Conservation (phyloP, 2,888 invertebrate genomes). For the Sycophila texana region DNA sequence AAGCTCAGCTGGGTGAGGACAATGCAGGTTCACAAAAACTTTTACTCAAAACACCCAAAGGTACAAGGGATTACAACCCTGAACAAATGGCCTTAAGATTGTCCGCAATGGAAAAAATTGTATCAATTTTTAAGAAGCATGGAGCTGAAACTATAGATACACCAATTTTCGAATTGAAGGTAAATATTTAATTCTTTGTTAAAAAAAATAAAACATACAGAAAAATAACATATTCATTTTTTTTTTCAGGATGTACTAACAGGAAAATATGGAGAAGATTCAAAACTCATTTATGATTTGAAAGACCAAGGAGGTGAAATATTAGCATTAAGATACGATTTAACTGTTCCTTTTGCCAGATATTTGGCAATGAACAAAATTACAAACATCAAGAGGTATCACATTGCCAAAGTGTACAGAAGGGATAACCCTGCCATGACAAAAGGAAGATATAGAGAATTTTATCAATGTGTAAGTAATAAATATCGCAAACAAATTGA, state of each 20-base stretch:
- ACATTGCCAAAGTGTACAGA: conserved; percentile 98
- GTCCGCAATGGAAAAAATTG: conserved; percentile 89
- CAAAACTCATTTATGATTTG: conserved; percentile 98
- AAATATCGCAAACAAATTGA: conserved; percentile 6
- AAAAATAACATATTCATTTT: background rate
- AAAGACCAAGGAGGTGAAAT: conserved; percentile 99
- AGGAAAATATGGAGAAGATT: conserved; percentile 99
- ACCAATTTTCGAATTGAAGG: conserved; percentile 97
- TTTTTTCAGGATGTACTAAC: conserved; percentile 89
- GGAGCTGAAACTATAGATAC: conserved; percentile 99
- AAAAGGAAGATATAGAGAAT: conserved; percentile 96
- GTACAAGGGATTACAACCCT: conserved; percentile 96
- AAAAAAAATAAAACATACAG: background rate
- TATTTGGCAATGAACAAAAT: conserved; percentile 99
- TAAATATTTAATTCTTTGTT: conserved; percentile 69
- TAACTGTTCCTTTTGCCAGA: conserved; percentile 98
- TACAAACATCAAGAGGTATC: conserved; percentile 94
- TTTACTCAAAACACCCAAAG: conserved; percentile 92
- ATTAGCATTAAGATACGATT: conserved; percentile 95
- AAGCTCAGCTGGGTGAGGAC: conserved; percentile 83
- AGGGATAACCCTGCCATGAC: conserved; percentile 98
- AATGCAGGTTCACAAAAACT: conserved; percentile 84
- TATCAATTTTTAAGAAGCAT: conserved; percentile 94
- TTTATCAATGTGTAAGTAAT: conserved; percentile 97
- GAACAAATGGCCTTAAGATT: conserved; percentile 96